Evolutionary conservation across 1,140 invertebrate species (phyloP).

Genomic region (Acyrthosiphon pisum): DNA sequence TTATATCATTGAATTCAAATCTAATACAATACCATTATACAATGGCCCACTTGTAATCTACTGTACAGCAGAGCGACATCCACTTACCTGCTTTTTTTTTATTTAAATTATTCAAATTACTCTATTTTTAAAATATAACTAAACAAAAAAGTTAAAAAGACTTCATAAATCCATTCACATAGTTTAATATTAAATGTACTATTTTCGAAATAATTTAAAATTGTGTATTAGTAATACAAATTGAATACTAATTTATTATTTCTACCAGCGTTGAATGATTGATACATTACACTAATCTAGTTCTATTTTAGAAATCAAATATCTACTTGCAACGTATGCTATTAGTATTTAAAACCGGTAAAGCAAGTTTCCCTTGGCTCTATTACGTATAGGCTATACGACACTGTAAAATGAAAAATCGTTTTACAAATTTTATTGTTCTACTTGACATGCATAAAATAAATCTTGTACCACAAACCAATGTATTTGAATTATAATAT

Average conservation of each 20-base stretch:
- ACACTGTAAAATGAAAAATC: conserved; percentile 18
- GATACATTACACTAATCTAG: not conserved
- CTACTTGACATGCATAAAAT: conserved; percentile 11
- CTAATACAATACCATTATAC: too few relatives aligned
- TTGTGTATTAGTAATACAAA: too few relatives aligned
- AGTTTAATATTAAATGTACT: too few relatives aligned
- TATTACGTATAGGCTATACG: not conserved
- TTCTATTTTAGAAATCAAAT: not conserved
- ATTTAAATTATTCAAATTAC: too few relatives aligned
- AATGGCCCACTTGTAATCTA: too few relatives aligned
- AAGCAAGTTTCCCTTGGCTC: not conserved
- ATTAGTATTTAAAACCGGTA: conserved; percentile 1
- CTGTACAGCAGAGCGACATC: too few relatives aligned
- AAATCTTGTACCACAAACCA: not conserved
- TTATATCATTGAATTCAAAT: too few relatives aligned
- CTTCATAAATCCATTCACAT: not conserved
- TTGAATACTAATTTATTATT: not conserved
- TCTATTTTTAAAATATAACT: too few relatives aligned
- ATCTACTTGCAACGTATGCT: not conserved
- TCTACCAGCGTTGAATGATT: not conserved
- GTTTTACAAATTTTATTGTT: conserved; percentile 11
- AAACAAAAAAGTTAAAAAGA: not conserved
- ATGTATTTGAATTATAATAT: conserved; percentile 1
- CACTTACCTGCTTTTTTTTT: too few relatives aligned
- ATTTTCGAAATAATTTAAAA: not conserved